A percentile compares a stretch with the other conserved stretches of the same genome.
phyloP scores from a whole-genome alignment of 2,797 vertebrate genomes.

The Manis pentadactyla region DNA sequence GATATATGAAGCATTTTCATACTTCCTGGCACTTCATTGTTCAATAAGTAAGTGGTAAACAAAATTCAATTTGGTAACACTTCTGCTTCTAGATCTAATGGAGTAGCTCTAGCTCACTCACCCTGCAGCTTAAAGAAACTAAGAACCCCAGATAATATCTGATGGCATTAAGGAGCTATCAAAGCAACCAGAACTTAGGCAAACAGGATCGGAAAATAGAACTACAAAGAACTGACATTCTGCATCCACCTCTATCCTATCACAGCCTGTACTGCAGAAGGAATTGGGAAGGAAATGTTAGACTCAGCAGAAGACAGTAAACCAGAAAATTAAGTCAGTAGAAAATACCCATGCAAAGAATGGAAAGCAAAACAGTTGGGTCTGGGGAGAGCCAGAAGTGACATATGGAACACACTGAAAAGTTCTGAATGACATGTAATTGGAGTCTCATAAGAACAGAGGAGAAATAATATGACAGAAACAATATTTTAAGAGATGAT shows the following conservation, averaged over 20 bases:
- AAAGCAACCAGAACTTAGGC: background rate
- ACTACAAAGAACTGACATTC: background rate
- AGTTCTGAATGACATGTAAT: background rate
- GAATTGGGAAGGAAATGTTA: background rate
- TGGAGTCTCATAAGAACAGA: background rate
- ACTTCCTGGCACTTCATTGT: background rate
- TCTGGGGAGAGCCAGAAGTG: too few relatives aligned
- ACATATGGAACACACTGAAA: background rate
- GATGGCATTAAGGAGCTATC: background rate
- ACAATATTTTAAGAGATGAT: background rate
- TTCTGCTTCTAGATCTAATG: background rate
- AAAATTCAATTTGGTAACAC: background rate
- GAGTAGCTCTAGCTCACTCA: background rate
- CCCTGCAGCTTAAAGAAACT: background rate
- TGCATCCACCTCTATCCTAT: background rate
- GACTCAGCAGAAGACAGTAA: background rate
- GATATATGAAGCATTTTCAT: background rate
- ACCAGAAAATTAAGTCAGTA: background rate
- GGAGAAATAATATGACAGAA: background rate
- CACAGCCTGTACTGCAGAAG: background rate
- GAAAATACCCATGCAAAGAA: background rate
- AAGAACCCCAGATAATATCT: background rate
- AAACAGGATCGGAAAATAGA: background rate
- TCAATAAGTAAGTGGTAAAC: conserved; percentile 9
- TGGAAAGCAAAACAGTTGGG: background rate